phyloP scores from a whole-genome alignment of 2,888 invertebrate species.

The Cryptus armator region DNA sequence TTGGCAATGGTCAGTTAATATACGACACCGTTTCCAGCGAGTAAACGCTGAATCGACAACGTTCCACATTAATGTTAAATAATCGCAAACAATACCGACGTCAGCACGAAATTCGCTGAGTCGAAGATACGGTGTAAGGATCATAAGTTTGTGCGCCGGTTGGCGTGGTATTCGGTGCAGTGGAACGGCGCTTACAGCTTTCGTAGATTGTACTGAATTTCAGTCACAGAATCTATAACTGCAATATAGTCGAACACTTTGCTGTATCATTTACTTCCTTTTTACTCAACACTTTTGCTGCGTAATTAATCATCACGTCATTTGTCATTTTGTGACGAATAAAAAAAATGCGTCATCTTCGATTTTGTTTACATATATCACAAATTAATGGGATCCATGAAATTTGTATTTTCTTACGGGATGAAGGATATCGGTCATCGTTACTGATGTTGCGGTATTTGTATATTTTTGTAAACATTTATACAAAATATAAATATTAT shows the following conservation, averaged over 20 bases:
- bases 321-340: no score
- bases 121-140: background rate
- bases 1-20: constrained; percentile 41
- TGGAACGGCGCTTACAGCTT: background rate
- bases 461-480: no score
- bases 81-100: constrained; percentile 21
- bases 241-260: background rate
- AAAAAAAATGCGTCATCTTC: no score
- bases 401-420: no score
- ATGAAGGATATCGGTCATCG: no score
- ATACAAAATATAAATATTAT: no score
- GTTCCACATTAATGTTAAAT: constrained; percentile 40
- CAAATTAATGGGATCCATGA: no score
- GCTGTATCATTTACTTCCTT: background rate
- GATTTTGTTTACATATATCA: no score
- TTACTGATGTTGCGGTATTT: no score
- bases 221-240: background rate
- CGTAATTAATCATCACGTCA: no score
- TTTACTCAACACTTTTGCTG: no score
- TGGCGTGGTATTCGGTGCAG: background rate
- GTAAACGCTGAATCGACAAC: constrained; percentile 30
- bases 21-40: constrained; percentile 3
- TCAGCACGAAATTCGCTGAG: constrained; percentile 22
- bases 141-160: background rate
- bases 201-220: background rate